Percentiles rank a stretch among this genome's conserved stretches.
These are phyloP conservation scores for Peucedramus taeniatus DNA, from an alignment of 2,113 vertebrate genomes.

Conservation along the genomic window DNA sequence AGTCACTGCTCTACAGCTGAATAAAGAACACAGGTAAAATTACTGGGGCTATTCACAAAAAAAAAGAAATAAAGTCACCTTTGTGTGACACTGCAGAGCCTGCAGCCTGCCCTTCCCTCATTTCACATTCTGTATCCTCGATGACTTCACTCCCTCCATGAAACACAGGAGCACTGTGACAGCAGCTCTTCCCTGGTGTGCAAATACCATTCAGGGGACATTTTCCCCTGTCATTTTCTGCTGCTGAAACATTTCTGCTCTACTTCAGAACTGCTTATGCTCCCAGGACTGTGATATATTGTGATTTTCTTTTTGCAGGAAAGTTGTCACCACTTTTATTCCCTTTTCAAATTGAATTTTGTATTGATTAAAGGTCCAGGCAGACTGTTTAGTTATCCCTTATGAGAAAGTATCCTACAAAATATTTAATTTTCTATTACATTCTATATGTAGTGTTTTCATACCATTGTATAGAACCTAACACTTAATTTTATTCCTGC, in stretches of 20 bases:
- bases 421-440: slow-evolving; percentile 18
- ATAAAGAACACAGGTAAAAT: neutral
- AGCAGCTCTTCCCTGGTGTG: neutral
- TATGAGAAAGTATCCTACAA: neutral
- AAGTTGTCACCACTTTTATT: neutral
- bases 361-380: neutral
- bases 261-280: neutral
- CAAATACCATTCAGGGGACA: slow-evolving; percentile 14
- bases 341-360: neutral
- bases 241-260: slow-evolving; percentile 22
- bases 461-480: neutral
- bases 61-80: neutral
- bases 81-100: neutral
- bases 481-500: neutral
- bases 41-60: neutral
- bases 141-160: neutral
- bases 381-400: neutral
- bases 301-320: neutral
- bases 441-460: neutral
- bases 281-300: neutral
- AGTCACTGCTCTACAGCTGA: neutral
- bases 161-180: neutral
- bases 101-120: neutral
- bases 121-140: neutral
- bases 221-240: neutral